Base-by-base conservation (phyloP, 2,113 vertebrate species). In the Paralichthys olivaceus region DNA sequence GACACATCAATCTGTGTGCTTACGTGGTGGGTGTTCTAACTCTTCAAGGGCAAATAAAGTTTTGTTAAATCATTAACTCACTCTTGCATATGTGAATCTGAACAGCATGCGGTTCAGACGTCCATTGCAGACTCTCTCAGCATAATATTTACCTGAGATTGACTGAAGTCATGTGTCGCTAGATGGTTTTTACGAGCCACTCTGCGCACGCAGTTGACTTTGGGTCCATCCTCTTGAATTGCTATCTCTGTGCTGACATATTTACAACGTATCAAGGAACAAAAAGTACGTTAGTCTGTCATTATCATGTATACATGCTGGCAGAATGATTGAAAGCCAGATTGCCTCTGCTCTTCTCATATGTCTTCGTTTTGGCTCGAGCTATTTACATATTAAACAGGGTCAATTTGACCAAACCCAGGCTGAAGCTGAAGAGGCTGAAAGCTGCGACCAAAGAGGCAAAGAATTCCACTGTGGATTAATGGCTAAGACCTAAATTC, bases 381-480 rank as follows among this genome's bases (percentile, higher is more conserved):
- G 12, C 57, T 56, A 29, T 43, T 57, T 67, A 45, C 26, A 19
- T 25, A 25, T 51, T 8, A 7, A 51, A 20, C 15, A 61, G 69
- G 84, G 75, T 83, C 79, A 81, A 57, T 80, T 62, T 64, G 54
- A 72, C 74, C 45, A 58, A 58, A 45, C n/a, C 62, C 45, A 28
- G 77, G 57, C 59, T 57, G 65, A 62, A 61, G 72, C 5, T 37
- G 40, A 49, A 25, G 23, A 66, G 13, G 43, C 6, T 11, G 40
- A 75, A 72, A 80, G 72, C 74, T 79, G 81, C 29, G 3, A 83
- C 71, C 79, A 79, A 49, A 72, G 72, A 51, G 72, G 70, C 73
- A 80, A 66, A 87, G 80, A 91, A 94, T 94, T 95, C 94, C 79
- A 29, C 22, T 70, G 80, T 92, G 93, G 94, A 94, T 95, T 94